Base-by-base conservation (phyloP, 64 coral and sea anemone species). In the Montipora cactus region DNA sequence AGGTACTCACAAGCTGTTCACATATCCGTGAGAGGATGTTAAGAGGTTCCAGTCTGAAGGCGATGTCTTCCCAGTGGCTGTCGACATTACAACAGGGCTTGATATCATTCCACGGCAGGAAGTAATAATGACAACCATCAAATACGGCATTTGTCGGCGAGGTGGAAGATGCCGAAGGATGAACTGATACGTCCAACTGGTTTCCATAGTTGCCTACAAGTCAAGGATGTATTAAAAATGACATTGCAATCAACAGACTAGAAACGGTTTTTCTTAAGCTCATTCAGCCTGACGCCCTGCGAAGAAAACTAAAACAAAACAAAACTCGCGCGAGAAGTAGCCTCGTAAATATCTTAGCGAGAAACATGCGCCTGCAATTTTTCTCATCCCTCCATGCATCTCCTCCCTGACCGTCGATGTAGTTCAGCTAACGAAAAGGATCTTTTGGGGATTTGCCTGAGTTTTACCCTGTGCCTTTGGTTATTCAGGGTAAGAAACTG, bases 181-280 rank as follows among this genome's bases (percentile, higher is more conserved):
- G 93, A 20, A 98, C 96, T 51, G 96, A 98, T 37, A 74, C 76
- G 80, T 98, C 94, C 1, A 98, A 80, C 50, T 89, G 89, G 81
- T 98, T 98, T 7, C 96, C 96, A 93, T 98, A 98, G 90, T 98
- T 98, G 87, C 96, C 96, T 98, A 59, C 12, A 78, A 87, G 55
- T 47, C 3, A 73, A n/a, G 46, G 45, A 14, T 8, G 49, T 45
- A 4, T 6, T 8, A 11, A 9, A 72, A 16, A 5, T 77, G 25
- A 74, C 11, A 44, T 19, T 13, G 28, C 15, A 47, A 9, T 19
- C 53, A 57, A 8, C 6, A 57, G 7, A 57, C 53, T 57, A 11
- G 7, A 6, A 11, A 57, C 53, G 11, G 53, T 57, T 11, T 11
- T 57, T 57, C 53, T 57, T 57, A 8, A 8, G 2, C 53, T 57